Conservation (phyloP, 2,888 invertebrate genomes). For the Callyntrura sp. region DNA sequence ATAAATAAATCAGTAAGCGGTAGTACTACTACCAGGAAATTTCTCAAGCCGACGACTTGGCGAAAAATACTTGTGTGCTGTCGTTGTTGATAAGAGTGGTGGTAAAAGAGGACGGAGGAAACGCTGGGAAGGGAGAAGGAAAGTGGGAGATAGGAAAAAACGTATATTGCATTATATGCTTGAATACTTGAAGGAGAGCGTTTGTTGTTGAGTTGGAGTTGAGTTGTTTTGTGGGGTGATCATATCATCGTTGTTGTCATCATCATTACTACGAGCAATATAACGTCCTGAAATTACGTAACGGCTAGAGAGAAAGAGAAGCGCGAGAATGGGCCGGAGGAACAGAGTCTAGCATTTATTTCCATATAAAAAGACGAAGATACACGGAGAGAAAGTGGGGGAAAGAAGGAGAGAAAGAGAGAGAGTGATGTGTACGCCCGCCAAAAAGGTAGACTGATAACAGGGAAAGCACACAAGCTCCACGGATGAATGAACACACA, state of each 20-base stretch:
- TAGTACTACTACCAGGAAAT: slow-evolving; percentile 32
- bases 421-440: background rate
- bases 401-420: no score
- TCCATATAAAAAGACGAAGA: background rate
- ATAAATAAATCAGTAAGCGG: slow-evolving; percentile 57
- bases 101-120: background rate
- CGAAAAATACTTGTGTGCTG: slow-evolving; percentile 5
- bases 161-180: background rate
- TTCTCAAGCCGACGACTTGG: slow-evolving; percentile 36
- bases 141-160: slow-evolving; percentile 11
- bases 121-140: background rate
- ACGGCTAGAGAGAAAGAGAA: slow-evolving; percentile 17
- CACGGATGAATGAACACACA: slow-evolving; percentile 38
- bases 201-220: slow-evolving; percentile 45
- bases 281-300: background rate
- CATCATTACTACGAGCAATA: slow-evolving; percentile 13
- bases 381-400: background rate
- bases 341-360: background rate
- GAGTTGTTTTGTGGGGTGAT: slow-evolving; percentile 39
- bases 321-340: background rate
- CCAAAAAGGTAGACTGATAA: no score
- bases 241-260: slow-evolving; percentile 11
- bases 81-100: background rate
- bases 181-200: slow-evolving; percentile 19
- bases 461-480: background rate